phyloP scores from a whole-genome alignment of 2,113 vertebrate genomes.

The Syngnathoides biaculeatus region DNA sequence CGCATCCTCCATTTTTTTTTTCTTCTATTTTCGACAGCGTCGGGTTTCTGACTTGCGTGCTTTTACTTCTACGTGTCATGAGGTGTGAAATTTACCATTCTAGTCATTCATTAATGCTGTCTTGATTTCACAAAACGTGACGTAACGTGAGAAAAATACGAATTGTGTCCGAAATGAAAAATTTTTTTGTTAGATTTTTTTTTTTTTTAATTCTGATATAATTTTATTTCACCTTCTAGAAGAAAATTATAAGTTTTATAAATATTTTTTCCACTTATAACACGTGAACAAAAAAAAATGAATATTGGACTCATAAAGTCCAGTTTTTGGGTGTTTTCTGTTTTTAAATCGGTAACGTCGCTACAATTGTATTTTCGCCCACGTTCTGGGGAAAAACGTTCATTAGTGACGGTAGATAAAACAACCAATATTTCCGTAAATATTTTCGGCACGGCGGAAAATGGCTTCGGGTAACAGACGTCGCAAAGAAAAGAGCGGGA shows the following conservation, averaged over 20 bases:
- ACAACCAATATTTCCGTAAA: too few relatives aligned
- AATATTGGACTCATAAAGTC: not conserved
- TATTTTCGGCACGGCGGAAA: too few relatives aligned
- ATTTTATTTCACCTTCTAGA: not conserved
- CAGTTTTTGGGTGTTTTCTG: not conserved
- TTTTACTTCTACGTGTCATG: conserved; percentile 32
- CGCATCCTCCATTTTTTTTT: not conserved
- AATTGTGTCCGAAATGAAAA: too few relatives aligned
- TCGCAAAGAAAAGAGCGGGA: too few relatives aligned
- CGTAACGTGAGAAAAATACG: too few relatives aligned
- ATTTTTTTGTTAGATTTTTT: too few relatives aligned
- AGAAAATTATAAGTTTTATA: not conserved
- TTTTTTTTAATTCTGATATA: too few relatives aligned
- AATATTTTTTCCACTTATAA: not conserved
- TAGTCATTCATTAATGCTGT: too few relatives aligned
- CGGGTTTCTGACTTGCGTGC: not conserved
- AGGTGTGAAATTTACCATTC: not conserved
- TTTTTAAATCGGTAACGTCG: not conserved
- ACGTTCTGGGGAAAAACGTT: too few relatives aligned
- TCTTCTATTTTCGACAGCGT: not conserved
- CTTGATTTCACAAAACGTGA: too few relatives aligned
- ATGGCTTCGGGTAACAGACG: too few relatives aligned
- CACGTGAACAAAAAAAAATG: not conserved
- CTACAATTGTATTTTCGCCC: too few relatives aligned
- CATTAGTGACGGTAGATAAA: not conserved